Conservation (phyloP, 2,888 invertebrate genomes). For the Cabera pusaria region DNA sequence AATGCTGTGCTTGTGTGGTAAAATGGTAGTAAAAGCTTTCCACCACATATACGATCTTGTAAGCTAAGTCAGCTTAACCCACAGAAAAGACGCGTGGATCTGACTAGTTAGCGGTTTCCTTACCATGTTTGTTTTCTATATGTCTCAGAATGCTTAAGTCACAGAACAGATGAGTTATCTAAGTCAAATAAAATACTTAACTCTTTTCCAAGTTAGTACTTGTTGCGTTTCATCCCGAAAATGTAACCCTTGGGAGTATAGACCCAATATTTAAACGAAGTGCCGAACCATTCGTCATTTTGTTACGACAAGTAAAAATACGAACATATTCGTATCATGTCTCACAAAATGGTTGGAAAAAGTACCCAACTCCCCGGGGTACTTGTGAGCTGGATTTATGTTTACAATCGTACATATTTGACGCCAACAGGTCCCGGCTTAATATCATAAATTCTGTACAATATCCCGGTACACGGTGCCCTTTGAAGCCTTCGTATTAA, state of each 20-base stretch:
- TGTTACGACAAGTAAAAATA: slow-evolving; percentile 11
- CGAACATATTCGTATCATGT: slow-evolving; percentile 9
- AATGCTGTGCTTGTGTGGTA: too few relatives aligned
- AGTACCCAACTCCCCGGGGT: slow-evolving; percentile 16
- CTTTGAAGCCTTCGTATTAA: slow-evolving; percentile 9
- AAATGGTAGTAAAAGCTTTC: too few relatives aligned
- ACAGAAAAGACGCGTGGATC: too few relatives aligned
- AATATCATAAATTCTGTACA: slow-evolving; percentile 25
- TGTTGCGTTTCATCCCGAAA: background rate
- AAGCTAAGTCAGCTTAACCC: too few relatives aligned
- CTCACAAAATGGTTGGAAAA: slow-evolving; percentile 14
- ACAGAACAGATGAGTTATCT: too few relatives aligned
- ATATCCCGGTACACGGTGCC: slow-evolving; percentile 5
- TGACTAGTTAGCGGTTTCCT: too few relatives aligned
- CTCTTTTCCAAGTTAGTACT: too few relatives aligned
- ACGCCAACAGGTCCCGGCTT: slow-evolving; percentile 15
- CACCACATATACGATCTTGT: too few relatives aligned
- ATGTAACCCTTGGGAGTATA: background rate
- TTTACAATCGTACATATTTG: slow-evolving; percentile 31
- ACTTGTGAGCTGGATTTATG: slow-evolving; percentile 30
- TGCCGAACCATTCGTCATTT: slow-evolving; percentile 9
- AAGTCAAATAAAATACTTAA: too few relatives aligned
- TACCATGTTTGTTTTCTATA: too few relatives aligned
- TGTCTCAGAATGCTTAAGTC: too few relatives aligned
- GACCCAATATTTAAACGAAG: slow-evolving; percentile 7